Conservation (phyloP, 2,113 vertebrate species). For the Dasyprocta punctata region DNA sequence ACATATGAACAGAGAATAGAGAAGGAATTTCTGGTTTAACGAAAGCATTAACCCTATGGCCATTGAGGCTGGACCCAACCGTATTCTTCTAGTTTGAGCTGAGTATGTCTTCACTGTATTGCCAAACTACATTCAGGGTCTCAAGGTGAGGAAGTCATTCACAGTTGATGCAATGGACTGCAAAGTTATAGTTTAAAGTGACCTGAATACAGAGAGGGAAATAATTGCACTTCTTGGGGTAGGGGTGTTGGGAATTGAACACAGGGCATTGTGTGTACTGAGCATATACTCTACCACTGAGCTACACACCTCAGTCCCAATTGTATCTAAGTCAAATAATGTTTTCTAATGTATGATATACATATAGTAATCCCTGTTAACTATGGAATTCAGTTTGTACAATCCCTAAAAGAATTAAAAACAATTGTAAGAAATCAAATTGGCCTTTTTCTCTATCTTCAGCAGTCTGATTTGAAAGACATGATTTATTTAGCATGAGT, state of each 20-base stretch:
- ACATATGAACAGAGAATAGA: neutral
- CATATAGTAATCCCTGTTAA: slow-evolving; percentile 7
- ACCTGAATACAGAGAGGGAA: neutral
- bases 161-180: neutral
- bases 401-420: slow-evolving; percentile 33
- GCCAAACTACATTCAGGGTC: neutral
- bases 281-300: neutral
- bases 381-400: neutral
- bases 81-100: neutral
- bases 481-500: slow-evolving; percentile 56
- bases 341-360: slow-evolving; percentile 29
- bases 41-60: too few species aligned
- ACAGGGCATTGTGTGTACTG: neutral
- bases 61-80: neutral
- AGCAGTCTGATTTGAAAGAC: slow-evolving; percentile 48
- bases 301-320: neutral
- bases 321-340: slow-evolving; percentile 50
- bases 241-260: neutral
- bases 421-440: neutral
- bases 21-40: neutral
- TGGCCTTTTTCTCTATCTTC: neutral
- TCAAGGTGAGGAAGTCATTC: neutral
- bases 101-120: neutral
- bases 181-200: neutral
- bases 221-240: neutral